A percentile compares a stretch with the other conserved stretches of the same genome.
These are phyloP conservation scores for Asobara japonica DNA, from an alignment of 1,140 invertebrate species.

Conservation along the genomic window DNA sequence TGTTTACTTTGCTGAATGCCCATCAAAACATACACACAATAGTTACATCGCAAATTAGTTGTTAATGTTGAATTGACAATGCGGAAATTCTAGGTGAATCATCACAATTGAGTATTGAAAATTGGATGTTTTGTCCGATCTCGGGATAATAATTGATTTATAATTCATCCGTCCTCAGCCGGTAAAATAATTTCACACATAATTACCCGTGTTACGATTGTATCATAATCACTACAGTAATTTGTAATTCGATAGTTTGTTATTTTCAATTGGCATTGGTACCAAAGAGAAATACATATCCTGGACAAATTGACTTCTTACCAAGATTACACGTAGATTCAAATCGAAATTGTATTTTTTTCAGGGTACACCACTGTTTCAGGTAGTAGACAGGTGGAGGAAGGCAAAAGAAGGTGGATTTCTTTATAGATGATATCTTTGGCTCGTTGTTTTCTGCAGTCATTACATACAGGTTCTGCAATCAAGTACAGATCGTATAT, in stretches of 20 bases:
- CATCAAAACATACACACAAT: no score
- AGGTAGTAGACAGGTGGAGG: conserved; percentile 17
- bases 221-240: neutral
- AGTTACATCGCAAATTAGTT: no score
- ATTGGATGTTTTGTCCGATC: neutral
- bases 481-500: conserved; percentile 23
- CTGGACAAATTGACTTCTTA: conserved; percentile 18
- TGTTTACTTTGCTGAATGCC: no score
- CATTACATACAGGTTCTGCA: conserved; percentile 24
- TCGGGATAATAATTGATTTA: neutral
- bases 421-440: conserved; percentile 24
- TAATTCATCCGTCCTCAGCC: neutral
- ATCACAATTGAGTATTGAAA: no score
- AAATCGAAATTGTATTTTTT: conserved; percentile 12
- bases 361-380: neutral
- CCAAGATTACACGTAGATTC: conserved; percentile 22
- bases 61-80: no score
- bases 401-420: conserved; percentile 1
- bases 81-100: no score
- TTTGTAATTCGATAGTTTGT: conserved; percentile 1
- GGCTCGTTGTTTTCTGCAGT: conserved; percentile 13
- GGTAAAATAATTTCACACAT: conserved; percentile 2
- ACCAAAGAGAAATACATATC: neutral
- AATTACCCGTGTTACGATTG: neutral
- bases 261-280: neutral